These are phyloP conservation scores for Oreochromis niloticus DNA, from an alignment of 2,113 vertebrate genomes.

Conservation along the genomic window DNA sequence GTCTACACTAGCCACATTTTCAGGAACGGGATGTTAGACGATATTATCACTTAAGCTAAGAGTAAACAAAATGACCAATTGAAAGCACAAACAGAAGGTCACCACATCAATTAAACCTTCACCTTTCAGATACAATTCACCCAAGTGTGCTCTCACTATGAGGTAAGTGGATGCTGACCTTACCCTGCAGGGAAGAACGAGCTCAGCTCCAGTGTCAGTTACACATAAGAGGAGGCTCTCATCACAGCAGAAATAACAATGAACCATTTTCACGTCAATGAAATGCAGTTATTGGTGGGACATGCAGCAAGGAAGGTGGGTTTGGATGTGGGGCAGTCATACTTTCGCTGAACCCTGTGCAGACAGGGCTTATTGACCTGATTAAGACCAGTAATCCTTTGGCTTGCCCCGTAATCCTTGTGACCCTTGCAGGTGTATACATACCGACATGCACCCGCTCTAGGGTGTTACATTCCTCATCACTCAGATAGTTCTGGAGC, in stretches of 20 bases:
- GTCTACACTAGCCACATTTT: not conserved
- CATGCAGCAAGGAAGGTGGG: not conserved
- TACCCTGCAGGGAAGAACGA: constrained; percentile 7
- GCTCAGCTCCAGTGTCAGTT: constrained; percentile 6
- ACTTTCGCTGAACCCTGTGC: constrained; percentile 12
- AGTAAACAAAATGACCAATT: constrained; percentile 5
- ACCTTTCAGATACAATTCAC: constrained; percentile 46
- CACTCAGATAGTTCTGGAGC: constrained; percentile 10
- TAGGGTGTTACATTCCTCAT: constrained; percentile 20
- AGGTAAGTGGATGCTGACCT: constrained; percentile 50
- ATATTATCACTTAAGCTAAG: not conserved
- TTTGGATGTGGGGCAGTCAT: constrained; percentile 26
- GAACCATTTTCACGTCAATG: not conserved
- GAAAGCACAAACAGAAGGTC: constrained; percentile 32
- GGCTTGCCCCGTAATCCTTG: constrained; percentile 49
- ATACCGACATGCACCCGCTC: not conserved
- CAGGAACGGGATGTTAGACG: not conserved
- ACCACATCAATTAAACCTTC: constrained; percentile 26
- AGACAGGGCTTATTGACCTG: constrained; percentile 59
- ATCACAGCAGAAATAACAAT: not conserved
- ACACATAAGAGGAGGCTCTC: not conserved
- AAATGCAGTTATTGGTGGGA: not conserved
- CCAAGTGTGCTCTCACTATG: constrained; percentile 3
- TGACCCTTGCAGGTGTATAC: constrained; percentile 46
- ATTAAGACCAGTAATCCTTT: constrained; percentile 67